Conservation (phyloP, 2,797 vertebrate species). For the Buceros bicornis region DNA sequence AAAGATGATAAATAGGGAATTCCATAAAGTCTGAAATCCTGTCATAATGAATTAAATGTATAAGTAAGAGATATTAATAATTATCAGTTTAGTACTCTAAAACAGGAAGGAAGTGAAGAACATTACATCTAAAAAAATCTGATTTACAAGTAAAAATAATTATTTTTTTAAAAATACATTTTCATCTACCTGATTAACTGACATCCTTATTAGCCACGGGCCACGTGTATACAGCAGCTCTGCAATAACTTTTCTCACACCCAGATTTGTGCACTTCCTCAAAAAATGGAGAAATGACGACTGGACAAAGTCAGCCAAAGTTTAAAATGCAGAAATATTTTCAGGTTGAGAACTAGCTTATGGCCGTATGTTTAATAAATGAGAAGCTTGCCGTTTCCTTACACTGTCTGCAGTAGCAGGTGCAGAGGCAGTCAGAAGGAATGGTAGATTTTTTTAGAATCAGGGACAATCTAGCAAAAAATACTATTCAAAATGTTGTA, state of each 20-base stretch:
- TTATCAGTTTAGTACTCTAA: not conserved
- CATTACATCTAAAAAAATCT: not conserved
- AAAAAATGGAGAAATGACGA: conserved; percentile 33
- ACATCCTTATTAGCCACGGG: not conserved
- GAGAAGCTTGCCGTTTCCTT: conserved; percentile 44
- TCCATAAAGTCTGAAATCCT: not conserved
- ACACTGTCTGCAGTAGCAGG: conserved; percentile 23
- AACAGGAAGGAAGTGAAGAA: not conserved
- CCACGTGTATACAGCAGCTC: not conserved
- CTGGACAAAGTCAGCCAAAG: not conserved
- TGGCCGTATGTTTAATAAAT: conserved; percentile 33
- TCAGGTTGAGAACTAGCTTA: conserved; percentile 25
- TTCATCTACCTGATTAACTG: not conserved
- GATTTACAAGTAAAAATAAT: not conserved
- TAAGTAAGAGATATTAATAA: not conserved
- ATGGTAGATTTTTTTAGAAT: conserved; percentile 45
- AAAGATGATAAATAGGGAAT: not conserved
- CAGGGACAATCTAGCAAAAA: conserved; percentile 46
- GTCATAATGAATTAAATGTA: not conserved
- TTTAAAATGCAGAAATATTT: conserved; percentile 61
- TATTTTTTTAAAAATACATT: not conserved
- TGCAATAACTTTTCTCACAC: not conserved
- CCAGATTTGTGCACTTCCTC: not conserved
- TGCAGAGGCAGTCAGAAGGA: conserved; percentile 43
- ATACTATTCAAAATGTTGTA: conserved; percentile 49